Evolutionary conservation across 2,888 invertebrate genomes (phyloP), one percentile per base, ranked within the genome.

Genomic region (Agonopterix alstromeriana): DNA sequence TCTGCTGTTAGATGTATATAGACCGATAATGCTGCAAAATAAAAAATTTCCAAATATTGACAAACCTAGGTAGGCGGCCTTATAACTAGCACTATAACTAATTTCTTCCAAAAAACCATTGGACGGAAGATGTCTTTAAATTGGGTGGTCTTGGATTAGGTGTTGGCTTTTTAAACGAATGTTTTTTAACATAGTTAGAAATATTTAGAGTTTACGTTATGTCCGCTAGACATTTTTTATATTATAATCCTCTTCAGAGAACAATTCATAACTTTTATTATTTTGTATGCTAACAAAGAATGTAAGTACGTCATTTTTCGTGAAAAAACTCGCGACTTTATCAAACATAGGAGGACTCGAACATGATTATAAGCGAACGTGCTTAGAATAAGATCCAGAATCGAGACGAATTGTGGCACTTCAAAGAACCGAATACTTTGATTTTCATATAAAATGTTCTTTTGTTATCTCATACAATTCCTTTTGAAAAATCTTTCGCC

Each of bases 281-380:
- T 17, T 17, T 17, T 17, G 17, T 11, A 41, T 11, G 11, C 41
- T 11, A 11, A 41, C 8, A 41, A 11, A 42, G 27, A 27, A 27
- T 27, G 27, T 42, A 17, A 68, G 76, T 65, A 62, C 67, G 71
- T 70, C 77, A 82, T 83, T 82, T 81, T 76, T 85, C 80, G 67
- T 72, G 63, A 65, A 67, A n/a, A 70, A 73, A 75, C 68, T 71
- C 76, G 68, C 68, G 77, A 80, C 81, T 82, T 82, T 83, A 82
- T 82, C 84, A 83, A 84, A 85, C 84, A 84, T 79, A 78, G 81
- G 77, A 76, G 70, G 73, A 80, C 74, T 80, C 69, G 77, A 83
- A 85, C 85, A 84, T 84, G 85, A 85, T 87, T 86, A 88, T 84
- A 84, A 82, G 70, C 61, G 76, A 73, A 84, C 87, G 87, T 87